Evolutionary conservation across 1,140 invertebrate genomes (phyloP).

Genomic region (Parasteatoda tepidariorum): DNA sequence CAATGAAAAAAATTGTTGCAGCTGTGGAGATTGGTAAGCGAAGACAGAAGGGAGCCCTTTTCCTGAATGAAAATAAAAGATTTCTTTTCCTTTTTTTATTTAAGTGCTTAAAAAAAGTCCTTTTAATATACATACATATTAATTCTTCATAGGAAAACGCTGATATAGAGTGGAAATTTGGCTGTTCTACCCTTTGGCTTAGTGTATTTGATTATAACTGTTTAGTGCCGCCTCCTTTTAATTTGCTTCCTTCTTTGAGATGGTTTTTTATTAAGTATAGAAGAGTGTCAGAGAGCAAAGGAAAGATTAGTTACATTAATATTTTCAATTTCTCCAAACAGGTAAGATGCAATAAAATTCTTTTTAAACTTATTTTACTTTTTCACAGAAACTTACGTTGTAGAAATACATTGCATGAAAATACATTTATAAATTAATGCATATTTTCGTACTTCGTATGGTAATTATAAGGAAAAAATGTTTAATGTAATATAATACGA

Average conservation of each 20-base stretch:
- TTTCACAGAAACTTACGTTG: neutral
- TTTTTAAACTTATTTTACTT: too few species aligned
- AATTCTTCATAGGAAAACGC: conserved; percentile 56
- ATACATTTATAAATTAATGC: too few species aligned
- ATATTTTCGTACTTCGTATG: too few species aligned
- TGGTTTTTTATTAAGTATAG: conserved; percentile 38
- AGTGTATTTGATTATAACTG: conserved; percentile 59
- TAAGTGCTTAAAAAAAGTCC: neutral
- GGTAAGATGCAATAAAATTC: too few species aligned
- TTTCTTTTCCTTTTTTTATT: neutral
- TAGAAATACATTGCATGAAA: too few species aligned
- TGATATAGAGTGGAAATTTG: conserved; percentile 63
- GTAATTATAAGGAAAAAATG: too few species aligned
- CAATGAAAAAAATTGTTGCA: too few species aligned
- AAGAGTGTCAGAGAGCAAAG: neutral
- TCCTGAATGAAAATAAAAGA: neutral
- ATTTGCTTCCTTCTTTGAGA: conserved; percentile 61
- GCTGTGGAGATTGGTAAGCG: too few species aligned
- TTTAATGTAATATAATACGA: too few species aligned
- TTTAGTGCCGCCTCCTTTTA: conserved; percentile 62
- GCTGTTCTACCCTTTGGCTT: conserved; percentile 60
- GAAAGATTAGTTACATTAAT: too few species aligned
- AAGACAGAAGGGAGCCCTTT: too few species aligned
- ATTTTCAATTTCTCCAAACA: too few species aligned
- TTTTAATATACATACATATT: neutral